Base-by-base conservation (phyloP, 1,140 invertebrate species). In the Argopecten irradians region DNA sequence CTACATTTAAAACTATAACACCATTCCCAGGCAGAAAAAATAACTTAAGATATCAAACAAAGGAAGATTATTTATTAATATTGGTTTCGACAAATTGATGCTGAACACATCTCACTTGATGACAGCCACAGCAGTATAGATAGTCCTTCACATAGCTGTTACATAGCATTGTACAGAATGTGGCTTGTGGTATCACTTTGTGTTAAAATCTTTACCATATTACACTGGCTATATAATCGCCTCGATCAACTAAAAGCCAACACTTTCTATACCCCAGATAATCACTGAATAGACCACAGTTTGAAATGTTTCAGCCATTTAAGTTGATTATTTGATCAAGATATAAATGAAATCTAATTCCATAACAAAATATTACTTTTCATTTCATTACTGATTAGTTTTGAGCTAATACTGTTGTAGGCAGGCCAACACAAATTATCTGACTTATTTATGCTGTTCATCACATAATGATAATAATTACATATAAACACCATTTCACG, bases 401-500 rank as follows among this genome's bases (percentile, higher is more conserved):
- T 71, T 71, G n/a, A n/a, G 22, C 55, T 71, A 71, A 71, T 71
- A n/a, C 28, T 71, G 28, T 71, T 16, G n/a, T 71, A 1, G 22
- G 8, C 7, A 46, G 55, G 55, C 1, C 55, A 28, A 28, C 22
- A n/a, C 55, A n/a, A 22, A 28, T n/a, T 22, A 71, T 71, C 28
- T 3, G 22, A 71, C 55, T n/a, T 71, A 71, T 71, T 71, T 28
- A 71, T 71, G n/a, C 55, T 71, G 55, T 28, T 71, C 28, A 71
- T 71, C 55, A 71, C 55, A 16, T 22, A n/a, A 71, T 71, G 55
- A 71, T 71, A 71, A 71, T 71, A 71, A 71, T 71, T 71, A 71
- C 55, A 71, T 28, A 71, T 71, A 71, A 71, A 71, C 55, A 71
- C 55, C 55, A 71, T 71, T 71, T 71, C 55, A n/a, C n/a, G 55